Conservation (phyloP, 64 coral and sea anemone species). For the Dendrophyllia cribrosa region DNA sequence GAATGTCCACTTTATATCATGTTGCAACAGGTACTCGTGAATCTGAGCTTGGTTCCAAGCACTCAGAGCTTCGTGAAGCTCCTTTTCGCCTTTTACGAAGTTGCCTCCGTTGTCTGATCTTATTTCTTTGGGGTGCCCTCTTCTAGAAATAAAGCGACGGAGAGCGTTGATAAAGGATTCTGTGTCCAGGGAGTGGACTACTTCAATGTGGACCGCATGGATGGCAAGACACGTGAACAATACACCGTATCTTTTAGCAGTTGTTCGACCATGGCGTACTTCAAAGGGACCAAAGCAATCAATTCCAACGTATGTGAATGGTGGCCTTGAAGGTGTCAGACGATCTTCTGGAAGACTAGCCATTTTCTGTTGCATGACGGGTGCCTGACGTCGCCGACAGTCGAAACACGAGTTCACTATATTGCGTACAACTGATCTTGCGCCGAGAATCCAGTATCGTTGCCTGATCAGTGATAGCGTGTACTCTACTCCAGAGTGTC, state of each 20-base stretch:
- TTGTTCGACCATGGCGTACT: neutral
- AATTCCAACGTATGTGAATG: neutral
- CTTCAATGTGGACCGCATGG: neutral
- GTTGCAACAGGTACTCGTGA: neutral
- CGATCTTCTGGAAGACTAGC: neutral
- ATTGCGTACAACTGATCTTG: neutral
- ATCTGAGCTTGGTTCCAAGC: neutral
- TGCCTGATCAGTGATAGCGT: neutral
- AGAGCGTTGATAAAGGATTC: neutral
- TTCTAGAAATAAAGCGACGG: neutral
- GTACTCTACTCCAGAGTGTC: neutral
- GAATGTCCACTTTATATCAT: neutral
- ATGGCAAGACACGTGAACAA: neutral
- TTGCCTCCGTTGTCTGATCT: slow-evolving; percentile 24
- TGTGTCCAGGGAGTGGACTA: neutral
- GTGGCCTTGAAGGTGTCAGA: neutral
- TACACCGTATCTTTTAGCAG: neutral
- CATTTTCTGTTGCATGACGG: slow-evolving; percentile 5
- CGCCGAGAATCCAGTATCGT: neutral
- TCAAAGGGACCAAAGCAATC: slow-evolving; percentile 22
- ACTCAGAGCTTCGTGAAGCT: neutral
- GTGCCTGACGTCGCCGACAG: slow-evolving; percentile 5
- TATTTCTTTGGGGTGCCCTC: neutral
- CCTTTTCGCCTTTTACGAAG: neutral
- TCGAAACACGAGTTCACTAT: neutral